phyloP scores from a whole-genome alignment of 2,888 invertebrate species.

The Coenonympha arcania region DNA sequence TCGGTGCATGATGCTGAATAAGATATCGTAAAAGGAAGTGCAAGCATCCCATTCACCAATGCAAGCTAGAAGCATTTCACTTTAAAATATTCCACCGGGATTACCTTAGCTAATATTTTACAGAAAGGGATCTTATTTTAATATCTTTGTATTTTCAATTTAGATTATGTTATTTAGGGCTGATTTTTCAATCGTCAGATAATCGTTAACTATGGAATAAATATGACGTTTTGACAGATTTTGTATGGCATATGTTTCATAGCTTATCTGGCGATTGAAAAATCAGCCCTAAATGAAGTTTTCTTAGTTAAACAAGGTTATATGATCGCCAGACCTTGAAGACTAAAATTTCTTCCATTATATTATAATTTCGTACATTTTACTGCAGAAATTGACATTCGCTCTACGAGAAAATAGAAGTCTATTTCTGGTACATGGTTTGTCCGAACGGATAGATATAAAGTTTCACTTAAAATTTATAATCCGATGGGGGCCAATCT shows the following conservation, averaged over 20 bases:
- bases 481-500: constrained; percentile 24
- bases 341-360: no score
- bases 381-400: no score
- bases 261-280: no score
- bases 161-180: background rate
- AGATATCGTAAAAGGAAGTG: constrained; percentile 37
- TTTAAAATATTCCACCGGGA: constrained; percentile 16
- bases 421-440: background rate
- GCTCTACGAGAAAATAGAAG: no score
- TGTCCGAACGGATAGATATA: constrained; percentile 21
- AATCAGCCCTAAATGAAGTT: no score
- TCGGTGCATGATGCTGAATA: constrained; percentile 26
- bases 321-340: no score
- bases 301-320: no score
- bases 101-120: constrained; percentile 25
- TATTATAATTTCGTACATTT: no score
- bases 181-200: no score
- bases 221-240: no score
- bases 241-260: no score
- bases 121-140: constrained; percentile 1
- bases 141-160: background rate
- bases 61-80: constrained; percentile 10
- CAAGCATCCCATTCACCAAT: constrained; percentile 38
- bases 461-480: constrained; percentile 29
- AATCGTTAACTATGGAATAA: no score